Evolutionary conservation across 1,140 invertebrate species (phyloP).

Genomic region (Zaprionus nigranus): DNA sequence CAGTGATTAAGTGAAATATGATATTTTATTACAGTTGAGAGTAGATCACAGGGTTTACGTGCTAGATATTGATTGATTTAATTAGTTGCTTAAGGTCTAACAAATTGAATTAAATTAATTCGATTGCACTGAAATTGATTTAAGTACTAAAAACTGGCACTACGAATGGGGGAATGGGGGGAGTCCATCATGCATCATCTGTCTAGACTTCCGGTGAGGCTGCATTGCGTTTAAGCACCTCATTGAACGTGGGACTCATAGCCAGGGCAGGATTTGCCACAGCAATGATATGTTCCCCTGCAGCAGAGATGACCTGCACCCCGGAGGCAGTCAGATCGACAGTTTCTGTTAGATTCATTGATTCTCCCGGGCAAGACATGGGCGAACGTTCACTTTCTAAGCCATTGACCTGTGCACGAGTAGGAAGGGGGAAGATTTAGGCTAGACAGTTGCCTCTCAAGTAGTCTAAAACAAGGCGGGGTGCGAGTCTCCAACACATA

Average conservation of each 20-base stretch:
- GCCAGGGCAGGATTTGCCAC: slow-evolving; percentile 93
- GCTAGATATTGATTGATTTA: slow-evolving; percentile 47
- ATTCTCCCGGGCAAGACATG: slow-evolving; percentile 25
- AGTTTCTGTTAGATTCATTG: slow-evolving; percentile 36
- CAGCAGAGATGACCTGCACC: slow-evolving; percentile 91
- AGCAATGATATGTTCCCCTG: slow-evolving; percentile 94
- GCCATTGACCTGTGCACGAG: slow-evolving; percentile 71
- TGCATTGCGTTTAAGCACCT: slow-evolving; percentile 74
- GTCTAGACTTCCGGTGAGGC: slow-evolving; percentile 69
- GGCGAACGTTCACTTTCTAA: slow-evolving; percentile 73
- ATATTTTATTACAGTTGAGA: slow-evolving; percentile 59
- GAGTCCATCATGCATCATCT: background rate
- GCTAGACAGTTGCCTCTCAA: slow-evolving; percentile 2
- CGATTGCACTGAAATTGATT: slow-evolving; percentile 61
- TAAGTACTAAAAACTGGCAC: slow-evolving; percentile 37
- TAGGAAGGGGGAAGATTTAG: slow-evolving; percentile 6
- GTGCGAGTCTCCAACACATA: slow-evolving; percentile 68
- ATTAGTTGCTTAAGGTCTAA: slow-evolving; percentile 12
- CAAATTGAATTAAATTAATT: slow-evolving; percentile 42
- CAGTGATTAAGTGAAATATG: background rate
- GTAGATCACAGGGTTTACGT: slow-evolving; percentile 70
- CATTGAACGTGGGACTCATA: slow-evolving; percentile 84
- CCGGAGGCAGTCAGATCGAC: slow-evolving; percentile 79
- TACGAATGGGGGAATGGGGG: background rate
- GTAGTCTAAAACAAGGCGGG: background rate